Conservation (phyloP, 2,888 invertebrate genomes). For the Steinernema scapterisci region DNA sequence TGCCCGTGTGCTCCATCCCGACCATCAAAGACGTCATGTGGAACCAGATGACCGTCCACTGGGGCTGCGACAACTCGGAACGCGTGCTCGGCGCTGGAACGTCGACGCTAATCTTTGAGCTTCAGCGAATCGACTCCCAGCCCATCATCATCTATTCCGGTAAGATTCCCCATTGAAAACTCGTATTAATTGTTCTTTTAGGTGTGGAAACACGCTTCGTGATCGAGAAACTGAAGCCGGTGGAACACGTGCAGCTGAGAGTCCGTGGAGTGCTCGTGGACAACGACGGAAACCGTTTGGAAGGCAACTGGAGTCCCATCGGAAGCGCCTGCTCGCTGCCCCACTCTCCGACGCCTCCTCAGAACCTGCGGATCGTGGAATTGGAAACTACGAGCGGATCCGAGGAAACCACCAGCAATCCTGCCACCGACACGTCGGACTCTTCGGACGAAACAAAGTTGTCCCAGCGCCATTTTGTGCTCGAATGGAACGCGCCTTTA, state of each 20-base stretch:
- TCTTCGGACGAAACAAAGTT: not conserved
- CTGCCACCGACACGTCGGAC: not conserved
- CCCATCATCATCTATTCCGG: constrained; percentile 50
- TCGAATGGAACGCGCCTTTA: constrained; percentile 44
- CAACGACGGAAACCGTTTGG: constrained; percentile 46
- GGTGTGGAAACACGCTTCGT: constrained; percentile 38
- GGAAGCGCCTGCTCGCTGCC: constrained; percentile 47
- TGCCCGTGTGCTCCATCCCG: constrained; percentile 11
- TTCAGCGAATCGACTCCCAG: constrained; percentile 49
- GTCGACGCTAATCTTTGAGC: constrained; percentile 42
- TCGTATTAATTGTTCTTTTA: not conserved
- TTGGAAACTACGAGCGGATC: not conserved
- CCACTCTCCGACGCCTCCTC: constrained; percentile 41
- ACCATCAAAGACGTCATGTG: constrained; percentile 17
- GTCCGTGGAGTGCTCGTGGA: constrained; percentile 48
- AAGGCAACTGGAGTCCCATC: constrained; percentile 52
- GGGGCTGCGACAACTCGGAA: constrained; percentile 20
- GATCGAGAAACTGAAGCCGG: constrained; percentile 46
- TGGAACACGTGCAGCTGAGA: constrained; percentile 52
- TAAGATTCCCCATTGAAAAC: not conserved
- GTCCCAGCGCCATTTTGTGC: constrained; percentile 7
- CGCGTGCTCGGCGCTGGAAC: not conserved
- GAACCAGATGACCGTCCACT: constrained; percentile 25
- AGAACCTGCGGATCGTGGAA: constrained; percentile 38
- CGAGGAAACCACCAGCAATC: constrained; percentile 17